A percentile compares a stretch with the other conserved stretches of the same genome.
phyloP scores from a whole-genome alignment of 2,888 invertebrate species.

The Leucophora obtusa region DNA sequence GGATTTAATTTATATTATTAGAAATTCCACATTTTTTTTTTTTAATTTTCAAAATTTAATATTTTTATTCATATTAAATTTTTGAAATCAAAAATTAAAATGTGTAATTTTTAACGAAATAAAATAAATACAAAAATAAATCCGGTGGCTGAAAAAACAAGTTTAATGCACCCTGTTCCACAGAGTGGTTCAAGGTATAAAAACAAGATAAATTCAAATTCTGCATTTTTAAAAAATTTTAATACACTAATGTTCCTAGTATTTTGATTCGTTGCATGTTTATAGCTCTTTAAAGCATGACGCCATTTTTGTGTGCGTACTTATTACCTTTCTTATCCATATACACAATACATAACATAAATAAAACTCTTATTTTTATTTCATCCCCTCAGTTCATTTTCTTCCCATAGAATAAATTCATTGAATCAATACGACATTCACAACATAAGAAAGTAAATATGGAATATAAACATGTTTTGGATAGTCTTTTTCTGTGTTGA shows the following conservation, averaged over 20 bases:
- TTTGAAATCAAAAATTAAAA: too few species aligned
- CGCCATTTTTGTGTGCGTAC: constrained; percentile 46
- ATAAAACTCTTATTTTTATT: neutral
- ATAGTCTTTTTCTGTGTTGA: constrained; percentile 6
- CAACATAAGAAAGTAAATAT: constrained; percentile 4
- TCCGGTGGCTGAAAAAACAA: too few species aligned
- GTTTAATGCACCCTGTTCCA: too few species aligned
- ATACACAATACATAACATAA: neutral
- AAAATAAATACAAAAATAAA: too few species aligned
- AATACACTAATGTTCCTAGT: neutral
- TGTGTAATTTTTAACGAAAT: too few species aligned
- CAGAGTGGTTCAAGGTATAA: too few species aligned
- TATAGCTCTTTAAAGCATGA: neutral
- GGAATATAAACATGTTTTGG: constrained; percentile 25
- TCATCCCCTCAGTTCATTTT: constrained; percentile 22
- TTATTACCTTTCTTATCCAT: neutral
- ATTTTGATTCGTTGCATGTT: neutral
- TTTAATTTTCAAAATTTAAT: too few species aligned
- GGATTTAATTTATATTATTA: too few species aligned
- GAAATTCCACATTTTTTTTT: too few species aligned
- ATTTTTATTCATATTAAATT: too few species aligned
- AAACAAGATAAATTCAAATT: too few species aligned
- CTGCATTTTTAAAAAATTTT: too few species aligned
- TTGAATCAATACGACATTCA: neutral
- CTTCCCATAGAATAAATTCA: constrained; percentile 12